Conservation (phyloP, 2,888 invertebrate species). For the Linnaemya vulpina region DNA sequence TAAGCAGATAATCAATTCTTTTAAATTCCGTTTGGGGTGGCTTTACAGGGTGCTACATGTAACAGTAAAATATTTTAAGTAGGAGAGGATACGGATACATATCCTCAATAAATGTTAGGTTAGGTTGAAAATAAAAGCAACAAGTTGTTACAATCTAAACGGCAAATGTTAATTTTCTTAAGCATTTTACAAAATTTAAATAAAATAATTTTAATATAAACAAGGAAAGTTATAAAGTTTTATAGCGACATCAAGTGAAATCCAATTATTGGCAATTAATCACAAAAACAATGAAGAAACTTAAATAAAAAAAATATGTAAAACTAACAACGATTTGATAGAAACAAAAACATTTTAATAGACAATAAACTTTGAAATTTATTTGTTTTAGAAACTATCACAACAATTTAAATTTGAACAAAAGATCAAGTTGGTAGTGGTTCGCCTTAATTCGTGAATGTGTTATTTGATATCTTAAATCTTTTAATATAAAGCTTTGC, state of each 20-base stretch:
- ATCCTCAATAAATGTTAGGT: too few relatives aligned
- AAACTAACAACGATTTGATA: slow-evolving; percentile 15
- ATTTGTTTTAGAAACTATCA: slow-evolving; percentile 28
- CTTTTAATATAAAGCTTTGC: slow-evolving; percentile 40
- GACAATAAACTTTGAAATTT: slow-evolving; percentile 31
- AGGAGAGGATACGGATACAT: too few relatives aligned
- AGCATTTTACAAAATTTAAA: too few relatives aligned
- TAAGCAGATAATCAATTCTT: slow-evolving; percentile 25
- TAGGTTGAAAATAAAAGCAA: too few relatives aligned
- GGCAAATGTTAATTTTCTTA: too few relatives aligned
- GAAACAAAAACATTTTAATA: neutral
- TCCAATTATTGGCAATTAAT: slow-evolving; percentile 61
- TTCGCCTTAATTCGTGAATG: slow-evolving; percentile 1
- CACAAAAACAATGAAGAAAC: slow-evolving; percentile 16
- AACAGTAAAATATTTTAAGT: too few relatives aligned
- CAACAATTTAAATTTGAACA: neutral
- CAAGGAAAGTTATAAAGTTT: slow-evolving; percentile 28
- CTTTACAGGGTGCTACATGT: too few relatives aligned
- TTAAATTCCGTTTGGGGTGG: too few relatives aligned
- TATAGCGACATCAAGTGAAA: slow-evolving; percentile 44
- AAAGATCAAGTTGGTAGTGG: neutral
- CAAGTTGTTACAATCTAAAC: too few relatives aligned
- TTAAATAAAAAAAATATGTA: slow-evolving; percentile 14
- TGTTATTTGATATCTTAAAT: slow-evolving; percentile 21
- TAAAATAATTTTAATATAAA: neutral